Conservation (phyloP, 2,113 vertebrate genomes). For the Pycnonotus jocosus region DNA sequence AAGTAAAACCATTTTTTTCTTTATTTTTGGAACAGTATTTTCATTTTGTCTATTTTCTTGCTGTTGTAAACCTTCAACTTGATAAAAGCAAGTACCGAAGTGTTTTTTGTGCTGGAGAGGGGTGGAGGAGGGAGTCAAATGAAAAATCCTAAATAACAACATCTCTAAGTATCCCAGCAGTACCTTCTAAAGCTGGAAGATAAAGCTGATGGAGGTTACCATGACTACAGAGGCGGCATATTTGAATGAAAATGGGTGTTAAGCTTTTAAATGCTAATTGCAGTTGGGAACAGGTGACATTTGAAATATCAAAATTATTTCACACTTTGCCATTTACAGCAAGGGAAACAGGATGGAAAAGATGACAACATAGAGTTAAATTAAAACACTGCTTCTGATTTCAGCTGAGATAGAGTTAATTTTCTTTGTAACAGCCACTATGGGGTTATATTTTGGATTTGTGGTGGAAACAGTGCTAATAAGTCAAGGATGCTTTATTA, state of each 20-base stretch:
- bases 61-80: neutral
- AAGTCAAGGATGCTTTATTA: neutral
- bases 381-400: neutral
- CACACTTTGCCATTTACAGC: neutral
- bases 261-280: slow-evolving; percentile 71
- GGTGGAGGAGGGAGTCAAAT: neutral
- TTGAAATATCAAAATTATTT: slow-evolving; percentile 24
- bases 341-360: neutral
- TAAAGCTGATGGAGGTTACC: slow-evolving; percentile 51
- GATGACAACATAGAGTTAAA: neutral
- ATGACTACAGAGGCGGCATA: slow-evolving; percentile 71
- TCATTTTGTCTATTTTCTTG: neutral
- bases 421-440: neutral
- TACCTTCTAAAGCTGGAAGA: slow-evolving; percentile 57
- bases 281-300: slow-evolving; percentile 33
- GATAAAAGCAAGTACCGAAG: neutral
- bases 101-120: neutral
- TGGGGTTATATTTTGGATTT: neutral
- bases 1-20: neutral
- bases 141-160: neutral
- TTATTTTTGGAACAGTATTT: neutral
- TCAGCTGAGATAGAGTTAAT: neutral
- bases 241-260: slow-evolving; percentile 70
- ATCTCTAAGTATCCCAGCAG: slow-evolving; percentile 17
- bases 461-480: neutral